Evolutionary conservation across 2,888 invertebrate genomes (phyloP), one percentile per base, ranked within the genome.

Genomic region (Bellardia pandia): DNA sequence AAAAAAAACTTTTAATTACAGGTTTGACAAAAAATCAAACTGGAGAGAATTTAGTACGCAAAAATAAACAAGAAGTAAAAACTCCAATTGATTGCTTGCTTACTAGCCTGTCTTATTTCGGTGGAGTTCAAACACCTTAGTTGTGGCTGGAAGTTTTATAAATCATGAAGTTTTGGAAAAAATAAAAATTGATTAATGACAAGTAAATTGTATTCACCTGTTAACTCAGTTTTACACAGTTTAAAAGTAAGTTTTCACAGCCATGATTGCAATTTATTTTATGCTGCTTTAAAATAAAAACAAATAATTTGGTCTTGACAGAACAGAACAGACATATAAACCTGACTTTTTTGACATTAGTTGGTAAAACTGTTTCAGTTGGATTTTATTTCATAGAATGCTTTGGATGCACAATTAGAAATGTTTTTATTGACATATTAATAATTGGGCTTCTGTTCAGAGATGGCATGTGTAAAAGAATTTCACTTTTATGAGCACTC

Each of bases 161-260:
- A 68, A 75, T 62, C 23, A n/a, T 48, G n/a, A 62, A 48, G 13
- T 37, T 45, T 33, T 60, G 16, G 5, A 48, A 30, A 30, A 58
- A 23, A 30, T 11, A 51, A 13, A 64, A 16, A 16, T 60, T 84
- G 84, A 85, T 85, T 75, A 79, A 85, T 85, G 79, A 45, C 69
- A 80, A 8, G 66, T 42, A 45, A n/a, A 45, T 48, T 62, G n/a
- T 51, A 33, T 72, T 71, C 71, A 71, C 60, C 79, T 62, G 71
- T 62, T 53, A 53, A 42, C 40, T 51, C 7, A 37, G 2, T 58
- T 11, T 1, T 48, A 51, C n/a, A 40, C 58, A 53, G 56, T 1
- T 23, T 42, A 56, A 40, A 72, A 23, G 23, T 23, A 23, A 23
- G 23, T 23, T 23, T 23, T 23, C 23, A 23, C 23, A 23, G 23